Evolutionary conservation across 2,797 vertebrate genomes (phyloP), one percentile per base, ranked within the genome.

Genomic region (Gallirallus australis): DNA sequence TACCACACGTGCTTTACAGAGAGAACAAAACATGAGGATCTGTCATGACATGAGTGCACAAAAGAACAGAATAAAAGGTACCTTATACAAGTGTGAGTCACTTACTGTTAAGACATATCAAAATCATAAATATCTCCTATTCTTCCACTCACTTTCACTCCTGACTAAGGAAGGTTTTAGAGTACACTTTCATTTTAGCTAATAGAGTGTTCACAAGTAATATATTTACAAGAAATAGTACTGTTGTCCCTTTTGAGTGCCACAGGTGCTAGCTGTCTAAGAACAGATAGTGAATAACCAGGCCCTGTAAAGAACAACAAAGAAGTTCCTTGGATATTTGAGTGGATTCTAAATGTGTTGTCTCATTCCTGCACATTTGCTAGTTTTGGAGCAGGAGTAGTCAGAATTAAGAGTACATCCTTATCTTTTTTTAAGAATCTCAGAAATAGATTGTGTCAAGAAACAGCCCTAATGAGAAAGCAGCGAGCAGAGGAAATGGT

Each of bases 21-120:
- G 42, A 71, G 87, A 88, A 92, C 80, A 86, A 94, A 92, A 92
- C 53, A 24, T 25, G 69, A 92, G 47, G 23, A 84, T 72, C 78
- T 70, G 78, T 91, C 93, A 86, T 93, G 91, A 78, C 87, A 95
- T 10, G 35, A 91, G 73, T 2, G 60, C 64, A 81, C 23, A 65
- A n/a, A 90, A 83, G 70, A 86, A 48, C 0, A 0, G 69, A 90
- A 89, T 84, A 73, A 93, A 90, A 85, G 33, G 39, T 85, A 64
- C 57, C 56, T 92, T 82, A 8, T 13, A 77, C 5, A 3, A 42
- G 57, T 54, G 71, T 83, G 79, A 94, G 80, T 64, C 90, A 70
- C 60, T 89, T 77, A n/a, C 66, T 84, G 18, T 31, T 81, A 86
- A 78, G 70, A 40, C 21, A 47, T 25, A 72, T 45, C 78, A 85